Evolutionary conservation across 2,797 vertebrate genomes (phyloP), one percentile per base, ranked within the genome.

Genomic region (Eulemur rubriventer): DNA sequence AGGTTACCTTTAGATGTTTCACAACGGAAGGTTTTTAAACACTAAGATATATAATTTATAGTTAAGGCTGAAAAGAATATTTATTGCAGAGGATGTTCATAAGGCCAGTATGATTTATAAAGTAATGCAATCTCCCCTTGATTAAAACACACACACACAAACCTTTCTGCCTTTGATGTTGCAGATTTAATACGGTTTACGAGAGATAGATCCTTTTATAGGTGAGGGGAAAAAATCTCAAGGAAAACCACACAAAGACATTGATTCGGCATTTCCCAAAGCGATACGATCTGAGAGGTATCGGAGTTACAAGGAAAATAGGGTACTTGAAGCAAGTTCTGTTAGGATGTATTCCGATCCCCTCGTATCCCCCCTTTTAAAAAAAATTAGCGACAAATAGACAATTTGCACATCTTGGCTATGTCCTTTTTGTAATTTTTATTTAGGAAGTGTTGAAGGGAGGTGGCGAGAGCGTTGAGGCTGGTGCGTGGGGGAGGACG

Each of bases 371-470:
- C 82, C 38, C 52, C 83, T 65, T 85, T 69, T n/a, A 41, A 18
- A 76, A 50, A 38, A 75, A 33, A 98, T 98, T 98, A 98, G 98
- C 98, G 98, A 99, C 98, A 97, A 98, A 98, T 98, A 99, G 98
- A 98, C 99, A 98, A 99, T 99, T 99, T 99, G 99, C 99, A 99
- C 99, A 99, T 99, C 98, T 98, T 99, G 98, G 99, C 98, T 99
- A 98, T 97, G 97, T 99, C 98, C 98, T 98, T 97, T 97, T 98
- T 96, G 97, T 98, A 12, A 97, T 98, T 98, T 97, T 98, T 98
- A 96, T 98, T 97, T 98, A 98, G 98, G 98, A 98, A 98, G 98
- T 98, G 98, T 98, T 97, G 98, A 98, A 98, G 98, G 98, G 98
- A 98, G 96, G 98, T 98, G 98, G 98, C 95, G 97, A 98, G 98